Percentiles rank a stretch among this genome's conserved stretches.
Conservation (phyloP, 2,888 invertebrate genomes). For the Cepaea hortensis region DNA sequence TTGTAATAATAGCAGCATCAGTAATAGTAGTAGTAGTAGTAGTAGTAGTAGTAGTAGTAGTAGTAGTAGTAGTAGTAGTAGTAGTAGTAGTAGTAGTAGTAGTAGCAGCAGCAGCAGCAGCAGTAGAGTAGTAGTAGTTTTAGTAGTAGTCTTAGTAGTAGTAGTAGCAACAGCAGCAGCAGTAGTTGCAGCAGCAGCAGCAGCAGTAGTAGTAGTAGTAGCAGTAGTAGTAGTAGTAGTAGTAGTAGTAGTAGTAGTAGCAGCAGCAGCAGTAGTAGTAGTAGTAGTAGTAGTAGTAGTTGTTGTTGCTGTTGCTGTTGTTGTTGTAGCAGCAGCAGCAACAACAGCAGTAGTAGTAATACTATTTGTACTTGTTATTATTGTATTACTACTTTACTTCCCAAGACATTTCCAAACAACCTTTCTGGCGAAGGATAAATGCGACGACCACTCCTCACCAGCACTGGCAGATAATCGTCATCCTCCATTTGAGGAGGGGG, state of each 20-base stretch:
- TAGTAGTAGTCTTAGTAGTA: conserved; percentile 4
- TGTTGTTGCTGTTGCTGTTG: background rate
- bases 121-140: background rate
- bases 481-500: no score
- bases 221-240: no score
- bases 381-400: background rate
- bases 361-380: background rate
- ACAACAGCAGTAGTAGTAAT: background rate
- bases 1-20: no score
- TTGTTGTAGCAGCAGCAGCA: background rate
- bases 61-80: conserved; percentile 34
- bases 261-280: background rate
- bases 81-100: conserved; percentile 42
- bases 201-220: no score
- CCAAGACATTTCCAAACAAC: no score
- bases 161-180: background rate
- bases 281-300: background rate
- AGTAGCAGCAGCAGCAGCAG: background rate
- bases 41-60: conserved; percentile 19
- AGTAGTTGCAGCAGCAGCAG: background rate
- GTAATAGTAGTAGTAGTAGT: background rate
- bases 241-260: no score
- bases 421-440: no score
- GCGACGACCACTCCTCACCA: no score
- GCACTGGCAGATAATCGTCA: no score